Percentiles rank a stretch among this genome's conserved stretches.
Conservation (phyloP, 2,797 vertebrate genomes). For the Semotilus atromaculatus region DNA sequence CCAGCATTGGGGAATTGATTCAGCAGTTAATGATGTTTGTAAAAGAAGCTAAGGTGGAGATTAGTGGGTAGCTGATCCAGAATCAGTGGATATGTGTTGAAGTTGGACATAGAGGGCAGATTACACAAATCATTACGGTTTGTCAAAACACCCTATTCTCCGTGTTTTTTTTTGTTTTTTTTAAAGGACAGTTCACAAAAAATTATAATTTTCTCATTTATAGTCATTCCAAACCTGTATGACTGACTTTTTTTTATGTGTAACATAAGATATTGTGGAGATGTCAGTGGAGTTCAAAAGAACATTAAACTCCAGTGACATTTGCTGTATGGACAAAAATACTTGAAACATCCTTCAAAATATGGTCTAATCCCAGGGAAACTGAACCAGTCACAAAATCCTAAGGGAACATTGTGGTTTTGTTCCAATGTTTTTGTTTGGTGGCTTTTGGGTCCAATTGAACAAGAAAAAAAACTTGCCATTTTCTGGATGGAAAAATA, state of each 20-base stretch:
- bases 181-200: not conserved
- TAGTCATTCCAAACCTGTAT: not conserved
- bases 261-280: not conserved
- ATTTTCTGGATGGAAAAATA: not conserved
- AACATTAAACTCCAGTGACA: not conserved
- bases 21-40: constrained; percentile 55
- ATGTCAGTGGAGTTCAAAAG: too few species aligned
- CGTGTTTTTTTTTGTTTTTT: not conserved
- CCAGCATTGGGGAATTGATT: constrained; percentile 30
- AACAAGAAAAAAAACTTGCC: not conserved
- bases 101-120: not conserved
- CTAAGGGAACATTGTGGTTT: not conserved
- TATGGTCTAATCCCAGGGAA: not conserved
- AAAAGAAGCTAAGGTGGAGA: constrained; percentile 25
- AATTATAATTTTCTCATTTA: not conserved
- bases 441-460: not conserved
- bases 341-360: not conserved
- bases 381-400: not conserved
- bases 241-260: not conserved
- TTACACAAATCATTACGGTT: not conserved
- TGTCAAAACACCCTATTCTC: not conserved
- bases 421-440: not conserved
- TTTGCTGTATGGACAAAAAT: not conserved
- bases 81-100: constrained; percentile 11
- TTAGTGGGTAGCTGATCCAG: constrained; percentile 22